Conservation (phyloP, 2,797 vertebrate genomes). For the Cossypha niveicapilla region DNA sequence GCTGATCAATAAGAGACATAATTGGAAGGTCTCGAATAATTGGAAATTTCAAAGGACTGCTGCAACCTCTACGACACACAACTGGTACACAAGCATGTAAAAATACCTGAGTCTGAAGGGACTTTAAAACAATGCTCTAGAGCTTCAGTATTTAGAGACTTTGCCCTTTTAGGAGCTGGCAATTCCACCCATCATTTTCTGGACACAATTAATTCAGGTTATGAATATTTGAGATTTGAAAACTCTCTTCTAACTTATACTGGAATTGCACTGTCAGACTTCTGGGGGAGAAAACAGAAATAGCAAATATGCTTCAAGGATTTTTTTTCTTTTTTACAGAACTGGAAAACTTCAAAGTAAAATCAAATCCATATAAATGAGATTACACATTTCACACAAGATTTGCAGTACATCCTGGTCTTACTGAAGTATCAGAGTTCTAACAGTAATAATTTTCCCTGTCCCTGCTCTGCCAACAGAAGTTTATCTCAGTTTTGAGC, state of each 20-base stretch:
- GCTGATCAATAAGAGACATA: conserved; percentile 41
- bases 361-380: not conserved
- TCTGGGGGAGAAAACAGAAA: not conserved
- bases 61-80: not conserved
- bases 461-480: not conserved
- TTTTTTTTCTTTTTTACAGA: not conserved
- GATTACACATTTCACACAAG: not conserved
- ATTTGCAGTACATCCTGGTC: not conserved
- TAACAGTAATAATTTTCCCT: not conserved
- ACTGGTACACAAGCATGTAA: not conserved
- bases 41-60: conserved; percentile 18
- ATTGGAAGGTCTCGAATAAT: conserved; percentile 6
- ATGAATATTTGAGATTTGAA: not conserved
- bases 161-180: not conserved
- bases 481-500: not conserved
- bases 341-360: not conserved
- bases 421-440: not conserved
- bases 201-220: not conserved
- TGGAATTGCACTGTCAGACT: not conserved
- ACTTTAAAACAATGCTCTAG: not conserved
- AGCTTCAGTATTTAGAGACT: not conserved
- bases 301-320: not conserved
- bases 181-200: not conserved
- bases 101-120: not conserved
- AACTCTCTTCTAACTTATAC: not conserved